These are phyloP conservation scores for Cantharis lateralis DNA, from an alignment of 2,888 invertebrate species.

Conservation along the genomic window DNA sequence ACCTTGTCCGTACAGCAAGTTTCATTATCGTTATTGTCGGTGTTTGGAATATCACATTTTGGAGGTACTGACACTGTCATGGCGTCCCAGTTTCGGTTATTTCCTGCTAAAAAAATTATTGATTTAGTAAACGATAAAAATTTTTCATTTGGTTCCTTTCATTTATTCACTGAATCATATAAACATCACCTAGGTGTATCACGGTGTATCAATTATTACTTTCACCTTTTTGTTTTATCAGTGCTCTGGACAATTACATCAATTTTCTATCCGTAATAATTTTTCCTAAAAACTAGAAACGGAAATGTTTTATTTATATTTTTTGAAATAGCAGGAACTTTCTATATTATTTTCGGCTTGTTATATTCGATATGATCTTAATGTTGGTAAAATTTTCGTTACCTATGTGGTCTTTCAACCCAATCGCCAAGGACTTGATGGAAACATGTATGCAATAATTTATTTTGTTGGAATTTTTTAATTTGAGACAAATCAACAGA, in stretches of 20 bases:
- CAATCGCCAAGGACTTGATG: background rate
- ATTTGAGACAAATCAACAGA: no score
- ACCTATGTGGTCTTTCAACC: background rate
- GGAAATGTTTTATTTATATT: background rate
- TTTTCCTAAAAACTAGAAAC: background rate
- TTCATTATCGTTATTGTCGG: constrained; percentile 48
- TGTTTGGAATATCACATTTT: constrained; percentile 45
- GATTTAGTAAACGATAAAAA: background rate
- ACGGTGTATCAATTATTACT: background rate
- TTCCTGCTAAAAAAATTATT: constrained; percentile 8
- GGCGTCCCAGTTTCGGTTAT: background rate
- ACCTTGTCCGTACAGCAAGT: constrained; percentile 48
- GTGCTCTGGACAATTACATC: background rate
- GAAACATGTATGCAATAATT: no score
- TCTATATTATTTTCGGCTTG: background rate
- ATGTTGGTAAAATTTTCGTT: background rate
- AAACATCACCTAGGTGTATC: background rate
- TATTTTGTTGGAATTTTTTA: no score
- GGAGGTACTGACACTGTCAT: constrained; percentile 49
- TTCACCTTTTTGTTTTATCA: background rate
- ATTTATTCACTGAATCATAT: background rate
- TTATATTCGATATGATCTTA: background rate
- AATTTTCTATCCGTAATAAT: background rate
- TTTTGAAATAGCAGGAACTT: background rate
- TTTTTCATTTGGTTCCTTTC: background rate